These are phyloP conservation scores for Lepidothrix coronata DNA, from an alignment of 2,113 vertebrate species.

Conservation along the genomic window DNA sequence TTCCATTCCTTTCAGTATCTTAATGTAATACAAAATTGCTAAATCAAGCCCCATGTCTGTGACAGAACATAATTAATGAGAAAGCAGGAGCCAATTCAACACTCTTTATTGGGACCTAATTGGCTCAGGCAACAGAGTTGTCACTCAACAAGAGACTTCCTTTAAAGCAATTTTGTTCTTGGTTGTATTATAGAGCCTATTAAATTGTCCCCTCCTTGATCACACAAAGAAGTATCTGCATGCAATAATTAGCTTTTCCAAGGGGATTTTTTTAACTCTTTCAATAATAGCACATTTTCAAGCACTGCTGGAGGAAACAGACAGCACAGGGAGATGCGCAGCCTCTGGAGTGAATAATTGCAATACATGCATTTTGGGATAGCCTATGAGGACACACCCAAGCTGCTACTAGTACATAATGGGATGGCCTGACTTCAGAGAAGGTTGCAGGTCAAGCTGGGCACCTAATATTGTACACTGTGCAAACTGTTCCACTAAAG, in stretches of 20 bases:
- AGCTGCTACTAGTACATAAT: background rate
- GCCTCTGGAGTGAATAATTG: conserved; percentile 29
- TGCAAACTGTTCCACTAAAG: background rate
- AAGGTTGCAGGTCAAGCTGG: conserved; percentile 26
- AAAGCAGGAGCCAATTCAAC: conserved; percentile 86
- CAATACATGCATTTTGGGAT: conserved; percentile 2
- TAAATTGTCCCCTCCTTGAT: conserved; percentile 87
- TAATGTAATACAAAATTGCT: conserved; percentile 90
- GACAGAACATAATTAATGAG: conserved; percentile 90
- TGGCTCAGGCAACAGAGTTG: conserved; percentile 89
- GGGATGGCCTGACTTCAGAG: background rate
- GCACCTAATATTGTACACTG: background rate
- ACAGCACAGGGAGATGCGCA: conserved; percentile 51
- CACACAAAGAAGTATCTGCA: conserved; percentile 85
- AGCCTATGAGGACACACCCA: conserved; percentile 1
- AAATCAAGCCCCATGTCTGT: conserved; percentile 91
- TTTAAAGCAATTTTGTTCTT: conserved; percentile 87
- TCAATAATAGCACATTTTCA: conserved; percentile 71
- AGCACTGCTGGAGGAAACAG: conserved; percentile 69
- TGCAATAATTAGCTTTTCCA: conserved; percentile 90
- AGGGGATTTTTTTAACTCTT: conserved; percentile 85
- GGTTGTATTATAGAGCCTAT: conserved; percentile 87
- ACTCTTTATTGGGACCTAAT: conserved; percentile 89
- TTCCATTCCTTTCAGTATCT: conserved; percentile 85
- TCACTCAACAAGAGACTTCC: conserved; percentile 87